Evolutionary conservation across 2,113 vertebrate species (phyloP), one percentile per base, ranked within the genome.

Genomic region (Aptenodytes forsteri): DNA sequence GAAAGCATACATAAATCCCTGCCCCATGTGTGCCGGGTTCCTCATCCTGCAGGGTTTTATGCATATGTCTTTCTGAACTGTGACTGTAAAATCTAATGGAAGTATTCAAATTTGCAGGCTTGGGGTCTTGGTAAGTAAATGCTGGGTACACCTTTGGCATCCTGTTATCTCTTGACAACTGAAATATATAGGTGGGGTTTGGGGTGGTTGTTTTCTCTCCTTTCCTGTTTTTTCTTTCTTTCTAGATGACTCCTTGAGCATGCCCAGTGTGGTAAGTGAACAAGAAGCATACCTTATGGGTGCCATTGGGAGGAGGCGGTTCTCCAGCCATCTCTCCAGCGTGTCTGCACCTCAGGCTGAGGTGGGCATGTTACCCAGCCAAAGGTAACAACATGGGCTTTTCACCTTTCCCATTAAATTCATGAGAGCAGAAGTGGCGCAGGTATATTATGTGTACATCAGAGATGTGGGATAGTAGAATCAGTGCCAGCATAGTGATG

Each of bases 231-330:
- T 75, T 38, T 32, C 47, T 87, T 44, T 96, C 52, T 85, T 95
- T 93, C 55, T 93, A 99, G 99, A 99, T 97, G 99, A 99, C 92
- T 99, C 99, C 71, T 97, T 99, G 79, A 99, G 99, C 95, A 99
- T 99, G 96, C 99, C 99, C 98, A 99, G 99, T 94, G 99, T 99
- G 98, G 99, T 99, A 98, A 99, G 99, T 98, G 99, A 99, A 96
- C 99, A 99, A 16, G 99, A 99, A 98, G 98, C 99, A 89, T 99
- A 99, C 98, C 98, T 99, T 92, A 98, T 99, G 95, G 98, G 99
- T 46, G 90, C 98, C 97, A 98, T 99, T 89, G 98, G 99, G 69
- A 99, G 99, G 97, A 98, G 99, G 42, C 98, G 99, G 18, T 99
- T 99, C 98, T 99, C 99, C 98, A 99, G 99, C 98, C 99, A 99